phyloP scores from a whole-genome alignment of 1,140 invertebrate species.

The Hydropsyche tenuis region DNA sequence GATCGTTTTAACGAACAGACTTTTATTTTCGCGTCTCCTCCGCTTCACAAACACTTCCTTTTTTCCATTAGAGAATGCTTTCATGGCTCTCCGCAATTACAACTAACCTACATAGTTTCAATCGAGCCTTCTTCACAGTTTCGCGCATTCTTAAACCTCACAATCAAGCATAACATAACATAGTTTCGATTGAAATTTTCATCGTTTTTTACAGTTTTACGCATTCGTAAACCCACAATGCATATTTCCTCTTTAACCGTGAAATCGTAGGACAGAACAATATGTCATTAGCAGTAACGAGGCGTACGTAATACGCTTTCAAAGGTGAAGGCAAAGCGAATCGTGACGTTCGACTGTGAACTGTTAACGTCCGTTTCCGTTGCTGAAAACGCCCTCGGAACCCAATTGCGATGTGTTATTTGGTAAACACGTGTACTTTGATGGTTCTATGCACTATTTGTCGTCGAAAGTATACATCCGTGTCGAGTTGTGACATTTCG shows the following conservation, averaged over 20 bases:
- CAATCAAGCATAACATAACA: too few species aligned
- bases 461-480: not conserved
- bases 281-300: constrained; percentile 4
- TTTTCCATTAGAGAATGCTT: constrained; percentile 25
- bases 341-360: not conserved
- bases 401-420: too few species aligned
- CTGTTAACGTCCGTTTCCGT: too few species aligned
- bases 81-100: constrained; percentile 18
- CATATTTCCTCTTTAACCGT: not conserved
- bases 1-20: constrained; percentile 18
- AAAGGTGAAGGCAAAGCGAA: constrained; percentile 18
- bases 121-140: too few species aligned
- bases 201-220: too few species aligned
- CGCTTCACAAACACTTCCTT: not conserved
- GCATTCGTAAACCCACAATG: not conserved
- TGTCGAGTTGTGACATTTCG: constrained; percentile 3
- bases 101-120: too few species aligned
- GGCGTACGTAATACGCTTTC: not conserved
- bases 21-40: not conserved
- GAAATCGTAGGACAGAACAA: constrained; percentile 1
- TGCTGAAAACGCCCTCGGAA: too few species aligned
- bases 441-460: constrained; percentile 11
- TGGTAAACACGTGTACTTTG: too few species aligned
- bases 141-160: too few species aligned
- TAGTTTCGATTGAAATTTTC: too few species aligned